These are phyloP conservation scores for Oncorhynchus tshawytscha DNA, from an alignment of 2,113 vertebrate species.

Conservation along the genomic window DNA sequence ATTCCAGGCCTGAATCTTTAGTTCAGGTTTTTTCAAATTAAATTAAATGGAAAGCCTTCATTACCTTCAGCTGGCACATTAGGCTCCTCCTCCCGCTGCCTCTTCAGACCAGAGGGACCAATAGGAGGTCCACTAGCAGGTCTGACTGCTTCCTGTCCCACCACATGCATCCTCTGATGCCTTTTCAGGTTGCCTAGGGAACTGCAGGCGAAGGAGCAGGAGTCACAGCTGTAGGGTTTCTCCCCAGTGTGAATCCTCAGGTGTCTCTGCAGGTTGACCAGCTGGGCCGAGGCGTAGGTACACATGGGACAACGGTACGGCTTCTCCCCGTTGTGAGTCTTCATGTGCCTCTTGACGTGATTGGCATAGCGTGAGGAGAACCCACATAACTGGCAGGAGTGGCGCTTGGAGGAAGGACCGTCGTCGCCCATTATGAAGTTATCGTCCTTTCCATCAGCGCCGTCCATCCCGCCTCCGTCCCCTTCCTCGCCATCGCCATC, in stretches of 20 bases:
- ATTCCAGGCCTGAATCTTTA: too few species aligned
- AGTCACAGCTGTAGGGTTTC: constrained; percentile 91
- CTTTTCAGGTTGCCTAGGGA: constrained; percentile 96
- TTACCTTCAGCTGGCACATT: constrained; percentile 49
- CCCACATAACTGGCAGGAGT: constrained; percentile 90
- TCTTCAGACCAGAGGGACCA: constrained; percentile 54
- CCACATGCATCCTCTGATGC: constrained; percentile 89
- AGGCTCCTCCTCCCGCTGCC: constrained; percentile 27
- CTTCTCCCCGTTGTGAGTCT: constrained; percentile 98
- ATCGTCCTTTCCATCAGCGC: constrained; percentile 51
- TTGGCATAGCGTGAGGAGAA: constrained; percentile 96
- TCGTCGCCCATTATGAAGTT: constrained; percentile 54
- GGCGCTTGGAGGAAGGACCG: constrained; percentile 71
- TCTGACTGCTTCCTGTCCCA: constrained; percentile 59
- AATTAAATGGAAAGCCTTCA: too few species aligned
- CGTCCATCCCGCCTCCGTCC: constrained; percentile 5
- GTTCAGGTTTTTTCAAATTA: too few species aligned
- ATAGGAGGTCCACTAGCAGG: constrained; percentile 60
- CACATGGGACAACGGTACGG: constrained; percentile 91
- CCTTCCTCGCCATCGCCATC: constrained; percentile 19
- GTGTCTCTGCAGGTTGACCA: constrained; percentile 96
- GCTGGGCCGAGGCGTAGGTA: constrained; percentile 91
- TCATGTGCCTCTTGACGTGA: constrained; percentile 98
- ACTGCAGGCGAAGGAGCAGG: constrained; percentile 93
- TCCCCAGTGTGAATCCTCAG: constrained; percentile 95